Evolutionary conservation across 2,113 vertebrate genomes (phyloP).

Genomic region (Scartelaos histophorus): DNA sequence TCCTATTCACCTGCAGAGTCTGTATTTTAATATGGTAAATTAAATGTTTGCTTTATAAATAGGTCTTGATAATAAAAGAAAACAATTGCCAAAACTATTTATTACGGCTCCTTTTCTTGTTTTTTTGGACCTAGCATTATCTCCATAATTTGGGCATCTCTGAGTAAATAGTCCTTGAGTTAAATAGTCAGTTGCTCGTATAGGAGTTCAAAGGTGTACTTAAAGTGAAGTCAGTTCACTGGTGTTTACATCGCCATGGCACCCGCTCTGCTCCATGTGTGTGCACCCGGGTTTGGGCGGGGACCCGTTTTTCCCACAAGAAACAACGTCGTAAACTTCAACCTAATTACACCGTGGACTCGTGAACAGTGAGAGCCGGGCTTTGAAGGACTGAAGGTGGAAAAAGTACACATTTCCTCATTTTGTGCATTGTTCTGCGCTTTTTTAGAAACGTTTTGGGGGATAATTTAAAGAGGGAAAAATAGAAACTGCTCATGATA

Average conservation of each 20-base stretch:
- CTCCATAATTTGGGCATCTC: background rate
- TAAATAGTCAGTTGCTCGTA: background rate
- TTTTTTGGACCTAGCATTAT: background rate
- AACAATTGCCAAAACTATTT: background rate
- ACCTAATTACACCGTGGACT: background rate
- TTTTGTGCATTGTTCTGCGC: background rate
- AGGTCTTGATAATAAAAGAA: background rate
- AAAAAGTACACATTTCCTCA: background rate
- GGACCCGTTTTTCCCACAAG: background rate
- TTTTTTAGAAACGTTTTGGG: background rate
- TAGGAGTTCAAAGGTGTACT: background rate
- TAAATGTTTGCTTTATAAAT: too few species aligned
- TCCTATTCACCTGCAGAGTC: too few species aligned
- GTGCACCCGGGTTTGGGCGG: background rate
- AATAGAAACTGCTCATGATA: too few species aligned
- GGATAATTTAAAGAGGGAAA: background rate
- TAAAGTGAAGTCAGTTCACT: background rate
- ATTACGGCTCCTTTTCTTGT: too few species aligned
- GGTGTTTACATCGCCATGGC: conserved; percentile 3
- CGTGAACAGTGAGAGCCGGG: background rate
- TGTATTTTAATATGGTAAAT: too few species aligned
- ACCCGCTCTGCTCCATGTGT: background rate
- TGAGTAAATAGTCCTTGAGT: background rate
- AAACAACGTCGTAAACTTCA: background rate
- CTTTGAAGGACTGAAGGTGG: background rate